These are phyloP conservation scores for Cryptomyrus ogoouensis DNA, from an alignment of 2,113 vertebrate genomes.

Conservation along the genomic window DNA sequence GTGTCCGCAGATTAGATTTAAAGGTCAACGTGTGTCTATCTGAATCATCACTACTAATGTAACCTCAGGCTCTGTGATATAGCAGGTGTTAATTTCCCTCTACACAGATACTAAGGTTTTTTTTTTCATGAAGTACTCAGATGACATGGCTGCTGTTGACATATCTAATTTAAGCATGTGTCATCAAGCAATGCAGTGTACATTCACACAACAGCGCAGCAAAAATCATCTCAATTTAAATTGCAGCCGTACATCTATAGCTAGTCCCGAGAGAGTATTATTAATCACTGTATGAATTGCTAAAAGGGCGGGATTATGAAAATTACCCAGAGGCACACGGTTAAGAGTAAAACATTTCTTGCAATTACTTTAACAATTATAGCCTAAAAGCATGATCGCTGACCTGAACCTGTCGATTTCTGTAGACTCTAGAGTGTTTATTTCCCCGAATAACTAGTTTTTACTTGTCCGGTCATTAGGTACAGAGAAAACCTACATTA, in stretches of 20 bases:
- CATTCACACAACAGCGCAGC: not conserved
- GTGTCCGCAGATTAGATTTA: slow-evolving; percentile 1
- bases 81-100: not conserved
- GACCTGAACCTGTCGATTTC: not conserved
- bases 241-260: not conserved
- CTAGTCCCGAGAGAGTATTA: not conserved
- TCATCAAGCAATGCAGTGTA: not conserved
- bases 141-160: not conserved
- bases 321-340: not conserved
- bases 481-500: not conserved
- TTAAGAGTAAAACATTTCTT: not conserved
- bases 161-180: slow-evolving; percentile 2
- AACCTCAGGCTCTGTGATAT: not conserved
- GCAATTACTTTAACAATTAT: not conserved
- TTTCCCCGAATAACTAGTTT: not conserved
- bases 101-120: not conserved
- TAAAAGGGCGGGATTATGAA: not conserved
- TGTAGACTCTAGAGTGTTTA: not conserved
- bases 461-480: not conserved
- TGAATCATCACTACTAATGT: slow-evolving; percentile 4
- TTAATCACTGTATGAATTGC: not conserved
- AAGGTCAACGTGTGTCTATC: slow-evolving; percentile 4
- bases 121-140: slow-evolving; percentile 1
- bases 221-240: slow-evolving; percentile 3
- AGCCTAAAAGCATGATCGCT: not conserved